Percentiles rank a stretch among this genome's conserved stretches.
phyloP scores from a whole-genome alignment of 2,888 invertebrate species.

The Pyralis farinalis region DNA sequence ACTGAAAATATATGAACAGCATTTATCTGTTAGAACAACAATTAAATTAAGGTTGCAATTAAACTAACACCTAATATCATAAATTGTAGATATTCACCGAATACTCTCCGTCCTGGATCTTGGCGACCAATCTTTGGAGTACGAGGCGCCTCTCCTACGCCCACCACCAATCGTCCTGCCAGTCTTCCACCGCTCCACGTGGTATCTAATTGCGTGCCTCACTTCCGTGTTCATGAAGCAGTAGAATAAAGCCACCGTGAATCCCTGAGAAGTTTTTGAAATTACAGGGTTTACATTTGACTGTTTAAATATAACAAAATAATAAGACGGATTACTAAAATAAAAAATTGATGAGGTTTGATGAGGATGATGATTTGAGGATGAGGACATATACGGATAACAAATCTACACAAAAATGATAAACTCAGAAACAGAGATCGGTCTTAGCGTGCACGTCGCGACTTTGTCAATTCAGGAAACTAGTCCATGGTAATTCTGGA shows the following conservation, averaged over 20 bases:
- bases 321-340: too few relatives aligned
- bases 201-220: conserved; percentile 90
- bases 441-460: too few relatives aligned
- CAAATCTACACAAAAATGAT: too few relatives aligned
- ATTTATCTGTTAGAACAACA: background rate
- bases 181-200: conserved; percentile 89
- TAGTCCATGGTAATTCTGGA: too few relatives aligned
- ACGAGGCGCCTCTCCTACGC: conserved; percentile 83
- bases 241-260: conserved; percentile 94
- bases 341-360: too few relatives aligned
- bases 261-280: conserved; percentile 88
- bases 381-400: too few relatives aligned
- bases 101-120: conserved; percentile 90
- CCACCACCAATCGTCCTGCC: conserved; percentile 84
- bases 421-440: too few relatives aligned
- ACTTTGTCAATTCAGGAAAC: too few relatives aligned
- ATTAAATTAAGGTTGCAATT: conserved; percentile 1
- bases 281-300: too few relatives aligned
- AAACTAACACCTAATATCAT: background rate
- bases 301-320: too few relatives aligned
- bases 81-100: conserved; percentile 82
- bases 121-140: conserved; percentile 92
- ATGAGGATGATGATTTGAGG: too few relatives aligned
- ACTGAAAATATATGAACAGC: too few relatives aligned
- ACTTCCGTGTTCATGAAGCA: conserved; percentile 97